Base-by-base conservation (phyloP, 2,797 vertebrate species). In the Brachymystax lenok region DNA sequence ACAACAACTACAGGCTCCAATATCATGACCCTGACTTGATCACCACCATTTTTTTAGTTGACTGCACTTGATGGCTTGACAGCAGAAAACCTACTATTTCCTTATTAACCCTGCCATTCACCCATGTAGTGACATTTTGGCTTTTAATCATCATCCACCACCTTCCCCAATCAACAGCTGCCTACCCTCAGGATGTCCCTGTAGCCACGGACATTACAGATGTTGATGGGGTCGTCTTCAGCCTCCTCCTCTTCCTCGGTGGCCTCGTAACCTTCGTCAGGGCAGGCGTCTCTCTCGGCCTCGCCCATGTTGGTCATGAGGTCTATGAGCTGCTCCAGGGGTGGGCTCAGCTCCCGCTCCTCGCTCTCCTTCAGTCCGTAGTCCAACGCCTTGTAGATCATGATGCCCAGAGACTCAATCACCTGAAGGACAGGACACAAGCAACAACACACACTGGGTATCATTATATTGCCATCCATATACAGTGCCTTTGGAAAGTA, bases 341-440 rank as follows among this genome's bases (percentile, higher is more conserved):
- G 97, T 35, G 97, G 96, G 81, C 96, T 99, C 76, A 99, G 94
- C 82, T 99, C 98, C 71, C 98, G 82, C 90, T 99, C 98, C 90
- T 99, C 98, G 10, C 95, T 98, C 79, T 99, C 98, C 91, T 98
- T 98, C 91, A 99, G 93, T 2, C 98, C 98, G 50, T 96, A 99
- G 93, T 99, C 98, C 94, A 99, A 89, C 77, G 98, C 98, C 90
- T 98, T 99, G 92, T 99, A 99, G 91, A 99, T 98, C 93, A 98
- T 96, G 91, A 99, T 98, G 81, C 97, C 98, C 82, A 99, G 90
- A 54, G 97, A 97, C 90, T 98, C 97, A 27, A 99, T 97, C 83
- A 96, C 94, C 97, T 98, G 78, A 27, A 77, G 33, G 56, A 81
- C 64, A 74, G 27, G 28, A 5, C 8, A 76, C 3, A 35, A 21